Conservation (phyloP, 2,113 vertebrate genomes). For the Melanerpes aurifrons region DNA sequence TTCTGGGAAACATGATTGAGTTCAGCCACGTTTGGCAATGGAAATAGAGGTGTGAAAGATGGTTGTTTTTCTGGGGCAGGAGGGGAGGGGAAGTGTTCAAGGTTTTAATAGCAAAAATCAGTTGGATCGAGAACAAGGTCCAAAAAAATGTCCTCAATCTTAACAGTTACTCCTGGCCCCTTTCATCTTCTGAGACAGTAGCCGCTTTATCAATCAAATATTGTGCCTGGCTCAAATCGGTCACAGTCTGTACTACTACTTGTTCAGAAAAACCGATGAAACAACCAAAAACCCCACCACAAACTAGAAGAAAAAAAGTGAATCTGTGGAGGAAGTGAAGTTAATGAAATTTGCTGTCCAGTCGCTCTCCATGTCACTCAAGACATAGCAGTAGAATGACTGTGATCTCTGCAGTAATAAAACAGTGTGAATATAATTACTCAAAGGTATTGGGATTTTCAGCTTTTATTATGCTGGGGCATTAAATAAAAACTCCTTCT, state of each 20-base stretch:
- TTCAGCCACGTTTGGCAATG: constrained; percentile 21
- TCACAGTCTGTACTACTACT: neutral
- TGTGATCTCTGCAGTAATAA: neutral
- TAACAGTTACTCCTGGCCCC: neutral
- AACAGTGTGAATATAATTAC: neutral
- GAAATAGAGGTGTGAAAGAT: constrained; percentile 44
- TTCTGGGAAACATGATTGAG: constrained; percentile 28
- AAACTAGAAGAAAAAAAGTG: neutral
- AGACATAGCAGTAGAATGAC: neutral
- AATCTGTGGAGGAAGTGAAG: neutral
- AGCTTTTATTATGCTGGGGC: neutral
- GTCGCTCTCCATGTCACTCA: neutral
- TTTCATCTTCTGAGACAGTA: neutral
- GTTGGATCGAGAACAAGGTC: neutral
- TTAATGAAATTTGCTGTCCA: neutral
- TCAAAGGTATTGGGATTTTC: constrained; percentile 9
- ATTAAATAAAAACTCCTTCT: constrained; percentile 36
- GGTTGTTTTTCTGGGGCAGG: neutral
- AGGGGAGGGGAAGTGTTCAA: neutral
- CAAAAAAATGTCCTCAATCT: neutral
- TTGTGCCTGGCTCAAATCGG: neutral
- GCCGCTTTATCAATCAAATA: neutral
- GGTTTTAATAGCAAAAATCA: neutral
- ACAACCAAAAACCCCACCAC: too few species aligned
- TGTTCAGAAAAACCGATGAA: neutral